These are phyloP conservation scores for Tenthredo livida DNA, from an alignment of 2,888 invertebrate species.

Conservation along the genomic window DNA sequence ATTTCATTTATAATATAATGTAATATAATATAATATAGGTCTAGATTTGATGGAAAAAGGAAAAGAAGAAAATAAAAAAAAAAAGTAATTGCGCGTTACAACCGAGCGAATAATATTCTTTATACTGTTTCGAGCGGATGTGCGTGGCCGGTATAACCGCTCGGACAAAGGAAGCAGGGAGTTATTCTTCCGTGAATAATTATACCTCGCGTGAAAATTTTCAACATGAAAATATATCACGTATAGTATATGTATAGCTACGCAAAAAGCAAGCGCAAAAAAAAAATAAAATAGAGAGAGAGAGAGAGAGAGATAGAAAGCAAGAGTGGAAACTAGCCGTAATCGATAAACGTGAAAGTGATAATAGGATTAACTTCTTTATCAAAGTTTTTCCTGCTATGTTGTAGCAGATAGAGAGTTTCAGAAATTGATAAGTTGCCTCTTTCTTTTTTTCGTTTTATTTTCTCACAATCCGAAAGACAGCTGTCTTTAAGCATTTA, in stretches of 20 bases:
- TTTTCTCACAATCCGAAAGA: neutral
- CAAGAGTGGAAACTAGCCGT: neutral
- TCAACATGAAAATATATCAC: slow-evolving; percentile 34
- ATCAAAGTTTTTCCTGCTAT: neutral
- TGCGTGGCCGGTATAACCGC: slow-evolving; percentile 36
- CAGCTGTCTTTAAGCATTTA: neutral
- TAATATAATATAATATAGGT: neutral
- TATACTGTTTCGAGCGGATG: slow-evolving; percentile 35
- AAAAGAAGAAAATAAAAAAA: neutral
- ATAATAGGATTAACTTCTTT: slow-evolving; percentile 4
- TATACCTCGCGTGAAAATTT: slow-evolving; percentile 39
- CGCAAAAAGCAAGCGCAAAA: neutral
- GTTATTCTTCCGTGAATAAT: slow-evolving; percentile 45
- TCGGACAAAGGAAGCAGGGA: slow-evolving; percentile 32
- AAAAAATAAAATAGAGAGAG: slow-evolving; percentile 18
- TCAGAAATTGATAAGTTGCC: neutral
- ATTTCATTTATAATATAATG: slow-evolving; percentile 31
- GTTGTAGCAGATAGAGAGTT: neutral
- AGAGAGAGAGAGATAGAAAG: neutral
- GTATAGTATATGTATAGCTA: neutral
- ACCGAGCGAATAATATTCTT: slow-evolving; percentile 28
- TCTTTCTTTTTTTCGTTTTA: neutral
- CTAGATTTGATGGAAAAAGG: neutral
- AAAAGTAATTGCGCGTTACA: slow-evolving; percentile 30
- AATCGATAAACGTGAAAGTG: slow-evolving; percentile 5